Conservation (phyloP, 1,140 invertebrate genomes). For the Phymastichus coffea region DNA sequence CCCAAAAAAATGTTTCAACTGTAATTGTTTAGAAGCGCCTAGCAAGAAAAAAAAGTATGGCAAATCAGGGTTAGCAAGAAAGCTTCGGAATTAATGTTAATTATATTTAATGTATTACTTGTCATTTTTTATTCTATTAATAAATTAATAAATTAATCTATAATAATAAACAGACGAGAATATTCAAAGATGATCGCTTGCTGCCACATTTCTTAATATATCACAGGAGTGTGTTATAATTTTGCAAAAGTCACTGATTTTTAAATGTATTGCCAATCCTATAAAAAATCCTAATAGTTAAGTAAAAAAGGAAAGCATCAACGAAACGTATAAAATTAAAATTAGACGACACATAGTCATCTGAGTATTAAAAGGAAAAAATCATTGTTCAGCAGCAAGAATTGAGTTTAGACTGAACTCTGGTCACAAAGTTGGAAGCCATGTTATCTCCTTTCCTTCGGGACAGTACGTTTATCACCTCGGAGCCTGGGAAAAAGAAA, state of each 20-base stretch:
- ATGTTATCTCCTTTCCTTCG: conserved; percentile 84
- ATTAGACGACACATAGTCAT: too few species aligned
- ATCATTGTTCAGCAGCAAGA: too few species aligned
- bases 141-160: conserved; percentile 28
- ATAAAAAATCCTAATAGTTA: too few species aligned
- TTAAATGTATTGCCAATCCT: neutral
- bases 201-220: conserved; percentile 19
- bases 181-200: conserved; percentile 23
- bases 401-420: conserved; percentile 65
- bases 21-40: conserved; percentile 24
- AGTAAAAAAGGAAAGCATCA: too few species aligned
- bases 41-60: conserved; percentile 27
- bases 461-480: conserved; percentile 77
- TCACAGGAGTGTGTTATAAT: conserved; percentile 30
- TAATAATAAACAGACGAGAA: conserved; percentile 29
- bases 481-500: conserved; percentile 66
- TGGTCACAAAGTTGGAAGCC: conserved; percentile 88
- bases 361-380: too few species aligned
- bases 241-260: conserved; percentile 14
- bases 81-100: conserved; percentile 23
- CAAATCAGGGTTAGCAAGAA: conserved; percentile 27
- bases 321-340: too few species aligned
- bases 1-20: conserved; percentile 10
- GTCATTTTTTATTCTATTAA: conserved; percentile 31
- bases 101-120: conserved; percentile 32